Conservation (phyloP, 2,888 invertebrate species). For the Thecophora atra region DNA sequence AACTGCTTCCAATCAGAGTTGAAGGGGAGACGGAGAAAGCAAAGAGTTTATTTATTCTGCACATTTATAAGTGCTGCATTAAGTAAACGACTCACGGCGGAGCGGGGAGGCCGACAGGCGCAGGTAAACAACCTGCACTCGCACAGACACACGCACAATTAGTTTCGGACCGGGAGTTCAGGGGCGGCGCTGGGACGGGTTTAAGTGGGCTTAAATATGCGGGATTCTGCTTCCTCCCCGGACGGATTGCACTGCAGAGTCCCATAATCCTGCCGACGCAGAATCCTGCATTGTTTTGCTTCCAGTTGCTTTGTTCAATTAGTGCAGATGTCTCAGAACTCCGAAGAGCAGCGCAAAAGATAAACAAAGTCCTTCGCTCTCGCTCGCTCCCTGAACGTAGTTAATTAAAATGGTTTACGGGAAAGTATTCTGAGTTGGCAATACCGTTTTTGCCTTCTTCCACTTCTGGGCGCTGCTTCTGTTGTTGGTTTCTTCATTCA, state of each 20-base stretch:
- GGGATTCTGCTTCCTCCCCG: background rate
- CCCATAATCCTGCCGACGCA: background rate
- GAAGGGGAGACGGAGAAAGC: background rate
- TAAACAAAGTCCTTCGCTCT: too few relatives aligned
- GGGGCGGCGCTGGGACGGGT: too few relatives aligned
- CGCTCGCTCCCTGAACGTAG: background rate
- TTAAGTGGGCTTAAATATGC: background rate
- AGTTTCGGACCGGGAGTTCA: too few relatives aligned
- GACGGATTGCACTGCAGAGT: background rate
- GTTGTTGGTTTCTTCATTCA: too few relatives aligned
- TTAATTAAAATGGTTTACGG: background rate
- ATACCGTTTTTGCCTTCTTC: too few relatives aligned
- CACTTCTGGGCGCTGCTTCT: too few relatives aligned
- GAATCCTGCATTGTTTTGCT: background rate
- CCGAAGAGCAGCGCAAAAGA: background rate
- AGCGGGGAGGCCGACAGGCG: too few relatives aligned
- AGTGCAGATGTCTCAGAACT: background rate
- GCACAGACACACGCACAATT: background rate
- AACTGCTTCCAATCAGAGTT: too few relatives aligned
- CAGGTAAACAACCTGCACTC: background rate
- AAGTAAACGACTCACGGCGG: background rate
- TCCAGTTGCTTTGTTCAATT: background rate
- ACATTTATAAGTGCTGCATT: background rate
- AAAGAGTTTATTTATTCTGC: background rate
- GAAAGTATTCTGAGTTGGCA: background rate